phyloP scores from a whole-genome alignment of 1,140 invertebrate species.

The Anoplophora glabripennis region DNA sequence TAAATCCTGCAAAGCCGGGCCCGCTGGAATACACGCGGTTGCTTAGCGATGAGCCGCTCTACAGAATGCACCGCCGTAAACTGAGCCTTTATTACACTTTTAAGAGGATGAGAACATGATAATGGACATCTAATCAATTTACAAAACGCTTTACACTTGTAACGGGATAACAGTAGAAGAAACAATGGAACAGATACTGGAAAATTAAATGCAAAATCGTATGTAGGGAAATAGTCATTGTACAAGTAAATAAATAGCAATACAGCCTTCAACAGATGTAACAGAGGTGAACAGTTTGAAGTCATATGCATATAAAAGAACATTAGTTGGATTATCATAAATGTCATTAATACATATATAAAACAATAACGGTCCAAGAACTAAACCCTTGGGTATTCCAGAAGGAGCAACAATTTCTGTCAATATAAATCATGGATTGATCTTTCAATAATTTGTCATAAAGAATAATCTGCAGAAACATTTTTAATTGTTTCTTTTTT shows the following conservation, averaged over 20 bases:
- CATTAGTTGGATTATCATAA: too few species aligned
- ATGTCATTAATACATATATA: too few species aligned
- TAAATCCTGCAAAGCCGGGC: conserved; percentile 43
- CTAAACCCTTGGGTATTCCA: too few species aligned
- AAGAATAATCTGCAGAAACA: too few species aligned
- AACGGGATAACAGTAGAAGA: not conserved
- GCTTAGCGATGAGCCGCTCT: conserved; percentile 39
- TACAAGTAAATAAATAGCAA: not conserved
- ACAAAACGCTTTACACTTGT: conserved; percentile 2
- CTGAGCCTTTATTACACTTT: conserved; percentile 38
- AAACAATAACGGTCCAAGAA: too few species aligned
- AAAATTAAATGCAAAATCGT: not conserved
- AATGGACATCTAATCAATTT: conserved; percentile 27
- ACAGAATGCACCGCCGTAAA: conserved; percentile 26
- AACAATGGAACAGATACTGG: not conserved
- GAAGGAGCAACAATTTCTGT: too few species aligned
- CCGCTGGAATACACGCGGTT: conserved; percentile 36
- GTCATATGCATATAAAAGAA: too few species aligned
- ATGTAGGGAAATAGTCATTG: not conserved
- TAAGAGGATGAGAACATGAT: conserved; percentile 36
- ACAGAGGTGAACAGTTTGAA: too few species aligned
- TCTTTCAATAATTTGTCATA: too few species aligned
- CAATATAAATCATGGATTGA: too few species aligned
- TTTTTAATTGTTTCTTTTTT: too few species aligned
- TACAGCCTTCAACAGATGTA: too few species aligned